These are phyloP conservation scores for Microcebus jonahi DNA, from an alignment of 2,113 vertebrate genomes.

Conservation along the genomic window DNA sequence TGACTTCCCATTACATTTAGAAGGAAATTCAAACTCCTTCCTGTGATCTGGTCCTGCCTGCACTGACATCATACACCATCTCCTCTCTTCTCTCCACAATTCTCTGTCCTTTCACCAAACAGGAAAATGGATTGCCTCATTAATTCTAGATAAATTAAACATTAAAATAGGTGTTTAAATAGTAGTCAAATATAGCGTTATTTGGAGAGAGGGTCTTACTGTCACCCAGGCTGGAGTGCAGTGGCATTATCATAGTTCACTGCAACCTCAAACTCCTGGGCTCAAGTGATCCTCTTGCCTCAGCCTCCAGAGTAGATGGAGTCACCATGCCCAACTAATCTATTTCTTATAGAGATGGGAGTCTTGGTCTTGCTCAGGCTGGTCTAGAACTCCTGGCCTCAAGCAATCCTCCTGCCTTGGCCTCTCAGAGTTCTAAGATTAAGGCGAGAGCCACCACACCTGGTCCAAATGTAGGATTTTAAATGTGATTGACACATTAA, in stretches of 20 bases:
- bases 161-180: not conserved
- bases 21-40: not conserved
- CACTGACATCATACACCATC: not conserved
- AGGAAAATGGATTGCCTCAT: not conserved
- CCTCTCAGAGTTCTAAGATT: no score
- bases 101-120: not conserved
- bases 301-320: no score
- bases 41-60: not conserved
- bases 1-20: not conserved
- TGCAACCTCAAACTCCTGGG: no score
- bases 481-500: not conserved
- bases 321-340: no score
- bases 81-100: not conserved
- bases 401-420: no score
- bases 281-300: no score
- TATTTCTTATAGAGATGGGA: no score
- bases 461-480: not conserved
- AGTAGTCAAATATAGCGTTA: not conserved
- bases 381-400: no score
- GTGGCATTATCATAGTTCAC: no score
- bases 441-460: no score
- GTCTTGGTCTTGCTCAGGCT: no score
- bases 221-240: no score
- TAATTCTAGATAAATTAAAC: not conserved
- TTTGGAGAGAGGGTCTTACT: not conserved